These are phyloP conservation scores for Cyclopterus lumpus DNA, from an alignment of 2,797 vertebrate species.

Conservation along the genomic window DNA sequence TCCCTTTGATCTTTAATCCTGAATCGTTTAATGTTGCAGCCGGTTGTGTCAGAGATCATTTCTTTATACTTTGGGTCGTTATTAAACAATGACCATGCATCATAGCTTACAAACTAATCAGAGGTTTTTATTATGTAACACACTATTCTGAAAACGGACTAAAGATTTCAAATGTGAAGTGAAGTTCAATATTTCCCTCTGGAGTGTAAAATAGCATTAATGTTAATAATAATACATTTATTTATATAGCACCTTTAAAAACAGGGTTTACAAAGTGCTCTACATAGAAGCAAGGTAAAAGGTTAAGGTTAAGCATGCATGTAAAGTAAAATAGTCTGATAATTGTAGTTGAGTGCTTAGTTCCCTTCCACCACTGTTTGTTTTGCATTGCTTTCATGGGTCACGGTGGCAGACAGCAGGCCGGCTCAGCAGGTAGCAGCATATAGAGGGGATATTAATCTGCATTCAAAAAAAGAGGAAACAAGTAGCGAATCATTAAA, in stretches of 20 bases:
- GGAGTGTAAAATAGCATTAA: not conserved
- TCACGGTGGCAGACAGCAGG: constrained; percentile 43
- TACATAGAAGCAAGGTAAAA: too few relatives aligned
- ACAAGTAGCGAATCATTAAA: not conserved
- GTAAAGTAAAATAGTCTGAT: not conserved
- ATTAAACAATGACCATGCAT: not conserved
- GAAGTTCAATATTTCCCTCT: not conserved
- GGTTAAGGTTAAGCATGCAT: not conserved
- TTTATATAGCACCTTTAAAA: too few relatives aligned
- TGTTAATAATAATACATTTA: too few relatives aligned
- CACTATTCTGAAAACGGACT: not conserved
- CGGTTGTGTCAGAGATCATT: not conserved
- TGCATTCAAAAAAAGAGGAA: constrained; percentile 2
- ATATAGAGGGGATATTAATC: not conserved
- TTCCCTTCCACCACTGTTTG: not conserved
- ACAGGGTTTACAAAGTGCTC: too few relatives aligned
- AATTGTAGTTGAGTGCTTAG: not conserved
- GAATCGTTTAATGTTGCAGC: not conserved
- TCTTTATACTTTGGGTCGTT: not conserved
- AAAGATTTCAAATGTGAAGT: not conserved
- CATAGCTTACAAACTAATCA: not conserved
- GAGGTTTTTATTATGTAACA: not conserved
- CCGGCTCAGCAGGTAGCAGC: constrained; percentile 33
- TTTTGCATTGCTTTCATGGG: not conserved
- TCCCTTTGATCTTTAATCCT: not conserved